These are phyloP conservation scores for Heteromormyrus szaboi DNA, from an alignment of 2,797 vertebrate species.

Conservation along the genomic window DNA sequence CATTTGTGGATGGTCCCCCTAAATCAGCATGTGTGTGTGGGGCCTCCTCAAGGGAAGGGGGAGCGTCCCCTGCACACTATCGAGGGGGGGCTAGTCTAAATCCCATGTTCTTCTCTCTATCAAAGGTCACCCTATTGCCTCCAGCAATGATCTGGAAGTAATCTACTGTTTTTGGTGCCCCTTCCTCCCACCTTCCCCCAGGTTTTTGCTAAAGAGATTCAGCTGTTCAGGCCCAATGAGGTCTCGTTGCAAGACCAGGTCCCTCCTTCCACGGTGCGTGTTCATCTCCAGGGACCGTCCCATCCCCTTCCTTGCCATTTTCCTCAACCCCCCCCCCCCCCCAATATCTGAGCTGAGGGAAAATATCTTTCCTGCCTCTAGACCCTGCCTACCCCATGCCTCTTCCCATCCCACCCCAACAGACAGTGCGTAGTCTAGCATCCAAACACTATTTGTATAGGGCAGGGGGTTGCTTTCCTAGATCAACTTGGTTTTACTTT, in stretches of 20 bases:
- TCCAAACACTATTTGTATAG: not conserved
- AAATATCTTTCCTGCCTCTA: not conserved
- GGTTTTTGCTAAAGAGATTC: constrained; percentile 59
- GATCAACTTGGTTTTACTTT: not conserved
- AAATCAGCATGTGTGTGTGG: not conserved
- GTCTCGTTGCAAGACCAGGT: constrained; percentile 58
- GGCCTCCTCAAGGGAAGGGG: not conserved
- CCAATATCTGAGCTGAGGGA: not conserved
- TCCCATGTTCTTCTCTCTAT: not conserved
- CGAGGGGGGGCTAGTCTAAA: not conserved
- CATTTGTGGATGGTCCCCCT: not conserved
- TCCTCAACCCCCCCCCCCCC: not conserved
- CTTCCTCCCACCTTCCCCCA: constrained; percentile 41
- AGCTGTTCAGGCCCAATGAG: constrained; percentile 56
- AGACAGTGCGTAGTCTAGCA: not conserved
- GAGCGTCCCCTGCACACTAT: not conserved
- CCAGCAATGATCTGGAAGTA: constrained; percentile 8
- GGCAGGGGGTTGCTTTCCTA: not conserved
- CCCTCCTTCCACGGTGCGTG: constrained; percentile 62
- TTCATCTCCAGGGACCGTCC: constrained; percentile 36
- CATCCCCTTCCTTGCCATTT: constrained; percentile 23
- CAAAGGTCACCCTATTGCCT: not conserved
- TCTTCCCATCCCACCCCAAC: not conserved
- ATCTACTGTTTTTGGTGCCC: constrained; percentile 37
- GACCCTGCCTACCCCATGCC: not conserved